Conservation (phyloP, 2,113 vertebrate species). For the Gymnobelideus leadbeateri region DNA sequence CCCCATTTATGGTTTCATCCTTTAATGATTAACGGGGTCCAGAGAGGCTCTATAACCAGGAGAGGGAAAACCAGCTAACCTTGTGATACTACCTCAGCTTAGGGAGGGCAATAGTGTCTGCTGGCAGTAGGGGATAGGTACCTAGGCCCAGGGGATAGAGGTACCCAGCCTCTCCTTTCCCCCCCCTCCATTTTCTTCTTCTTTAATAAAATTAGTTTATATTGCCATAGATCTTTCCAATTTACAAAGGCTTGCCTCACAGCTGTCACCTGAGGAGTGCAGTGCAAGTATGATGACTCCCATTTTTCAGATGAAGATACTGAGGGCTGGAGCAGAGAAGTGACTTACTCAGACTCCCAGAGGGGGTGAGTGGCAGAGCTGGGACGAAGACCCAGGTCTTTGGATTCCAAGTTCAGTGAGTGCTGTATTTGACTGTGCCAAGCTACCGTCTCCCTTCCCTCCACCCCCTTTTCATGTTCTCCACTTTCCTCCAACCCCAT, state of each 20-base stretch:
- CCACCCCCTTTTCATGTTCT: background rate
- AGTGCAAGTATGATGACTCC: background rate
- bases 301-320: background rate
- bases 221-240: background rate
- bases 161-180: background rate
- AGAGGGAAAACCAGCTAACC: background rate
- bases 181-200: background rate
- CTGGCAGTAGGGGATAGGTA: no score
- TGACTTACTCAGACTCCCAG: background rate
- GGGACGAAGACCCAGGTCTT: background rate
- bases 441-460: background rate
- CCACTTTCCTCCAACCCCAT: background rate
- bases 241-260: background rate
- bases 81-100: background rate
- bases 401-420: background rate
- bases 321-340: background rate
- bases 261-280: background rate
- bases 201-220: background rate
- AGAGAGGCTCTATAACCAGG: background rate
- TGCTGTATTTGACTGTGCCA: background rate
- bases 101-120: background rate
- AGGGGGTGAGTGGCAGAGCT: background rate
- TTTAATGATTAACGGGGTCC: conserved; percentile 6
- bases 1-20: background rate
- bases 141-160: background rate